phyloP scores from a whole-genome alignment of 2,888 invertebrate species.

The Tribolium freemani region DNA sequence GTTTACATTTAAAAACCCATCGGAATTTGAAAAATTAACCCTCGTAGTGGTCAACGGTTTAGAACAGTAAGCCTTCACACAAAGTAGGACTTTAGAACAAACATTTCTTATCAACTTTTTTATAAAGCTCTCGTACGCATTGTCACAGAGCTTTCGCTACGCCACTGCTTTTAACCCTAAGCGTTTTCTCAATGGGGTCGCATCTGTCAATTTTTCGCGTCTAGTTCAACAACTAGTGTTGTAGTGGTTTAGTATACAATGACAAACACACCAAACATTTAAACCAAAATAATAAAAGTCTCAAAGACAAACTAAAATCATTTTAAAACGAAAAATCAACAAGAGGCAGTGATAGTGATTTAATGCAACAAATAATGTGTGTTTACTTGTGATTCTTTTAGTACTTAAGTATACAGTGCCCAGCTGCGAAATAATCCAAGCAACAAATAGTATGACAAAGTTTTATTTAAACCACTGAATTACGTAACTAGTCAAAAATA shows the following conservation, averaged over 20 bases:
- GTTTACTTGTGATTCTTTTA: background rate
- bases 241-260: constrained; percentile 57
- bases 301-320: background rate
- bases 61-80: too few relatives aligned
- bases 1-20: too few relatives aligned
- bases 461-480: background rate
- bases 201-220: constrained; percentile 69
- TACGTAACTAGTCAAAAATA: background rate
- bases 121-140: background rate
- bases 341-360: background rate
- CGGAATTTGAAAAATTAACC: too few relatives aligned
- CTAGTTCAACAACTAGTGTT: constrained; percentile 58
- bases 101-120: background rate
- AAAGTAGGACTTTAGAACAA: too few relatives aligned
- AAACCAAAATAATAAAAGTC: constrained; percentile 5
- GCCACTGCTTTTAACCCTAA: constrained; percentile 62
- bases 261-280: constrained; percentile 8
- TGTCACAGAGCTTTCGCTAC: constrained; percentile 42
- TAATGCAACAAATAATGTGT: background rate
- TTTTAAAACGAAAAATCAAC: background rate
- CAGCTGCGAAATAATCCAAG: too few relatives aligned
- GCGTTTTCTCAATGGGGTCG: constrained; percentile 63
- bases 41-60: too few relatives aligned
- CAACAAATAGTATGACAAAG: too few relatives aligned
- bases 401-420: too few relatives aligned